Evolutionary conservation across 2,797 vertebrate genomes (phyloP), one percentile per base, ranked within the genome.

Genomic region (Chloroceryle inda): DNA sequence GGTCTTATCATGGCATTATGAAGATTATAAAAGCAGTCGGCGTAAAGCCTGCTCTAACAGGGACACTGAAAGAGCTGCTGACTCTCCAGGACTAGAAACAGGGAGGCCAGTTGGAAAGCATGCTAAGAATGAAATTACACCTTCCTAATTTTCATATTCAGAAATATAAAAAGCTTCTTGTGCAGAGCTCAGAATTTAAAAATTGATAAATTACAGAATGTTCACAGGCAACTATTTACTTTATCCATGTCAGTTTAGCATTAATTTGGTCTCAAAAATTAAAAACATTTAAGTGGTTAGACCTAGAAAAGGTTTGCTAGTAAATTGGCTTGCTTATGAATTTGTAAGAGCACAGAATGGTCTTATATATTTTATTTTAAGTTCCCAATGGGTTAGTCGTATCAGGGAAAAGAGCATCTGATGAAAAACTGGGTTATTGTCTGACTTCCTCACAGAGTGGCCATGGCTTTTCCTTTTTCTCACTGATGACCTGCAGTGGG

Each of bases 401-500:
- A 35, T 50, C 2, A 3, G 22, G 64, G 11, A 35, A 62, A 94
- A 74, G 7, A 56, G 10, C 29, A 56, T 67, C 31, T 58, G 37
- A 58, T 49, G 4, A 79, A 71, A 90, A 92, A 6, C 5, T 14
- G 20, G 18, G 21, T 58, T 9, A 16, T 80, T 68, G 9, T 58
- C 52, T 61, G 18, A 47, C 53, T 88, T 82, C 37, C 49, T 71
- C 18, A 23, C 20, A 18, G 59, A 9, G 49, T 8, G 47, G 61
- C 55, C 11, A 3, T 19, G 24, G n/a, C n/a, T 94, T 58, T 68
- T 74, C 21, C 68, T 92, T 29, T 67, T 78, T 88, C 80, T 69
- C 63, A 50, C 42, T 58, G 47, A 21, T 85, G 85, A 93, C 66
- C 79, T 88, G 62, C 79, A 81, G 89, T 94, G 91, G 77, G 87